Evolutionary conservation across 2,797 vertebrate genomes (phyloP), one percentile per base, ranked within the genome.

Genomic region (Clarias laeviceps): DNA sequence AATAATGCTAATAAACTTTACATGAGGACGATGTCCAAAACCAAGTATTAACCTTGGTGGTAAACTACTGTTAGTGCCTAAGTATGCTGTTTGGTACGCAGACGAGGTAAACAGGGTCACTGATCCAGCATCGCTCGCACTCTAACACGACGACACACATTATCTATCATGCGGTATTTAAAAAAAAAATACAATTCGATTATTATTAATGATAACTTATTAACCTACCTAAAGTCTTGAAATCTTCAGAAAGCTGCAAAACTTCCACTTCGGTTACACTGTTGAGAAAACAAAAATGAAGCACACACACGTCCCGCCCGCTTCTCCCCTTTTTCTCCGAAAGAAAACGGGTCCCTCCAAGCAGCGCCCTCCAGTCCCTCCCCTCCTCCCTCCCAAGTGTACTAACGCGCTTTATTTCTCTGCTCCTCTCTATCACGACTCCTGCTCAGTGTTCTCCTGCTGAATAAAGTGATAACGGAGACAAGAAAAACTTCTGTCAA

Each of bases 381-480:
- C 74, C 6, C 74, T 27, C 7, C 2, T 5, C 76, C 29, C 3
- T 20, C 32, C 56, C 34, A 11, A 45, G 24, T 5, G 7, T 24
- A 64, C 24, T 45, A 80, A 45, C 77, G 59, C 77, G 64, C 59
- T 27, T 45, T 64, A 64, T 64, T 80, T 80, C 59, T 80, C 59
- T 45, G 59, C 77, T 45, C 59, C 34, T 79, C 59, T 6, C 27
- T 18, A 80, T 80, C 37, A 64, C 22, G 4, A 27, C 34, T 8
- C 22, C 32, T 20, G 1, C 59, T 80, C 34, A 27, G 50, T 56
- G 29, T 37, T 45, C 59, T 80, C 56, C 59, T 62, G 76, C 57
- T 79, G 5, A 62, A 62, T 79, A 62, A 62, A 62, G 24, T n/a
- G 34, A 79, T 79, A n/a, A 18, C 59, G 9, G 34, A 20, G 24